These are phyloP conservation scores for Sesamia inferens DNA, from an alignment of 2,888 invertebrate genomes.

Conservation along the genomic window DNA sequence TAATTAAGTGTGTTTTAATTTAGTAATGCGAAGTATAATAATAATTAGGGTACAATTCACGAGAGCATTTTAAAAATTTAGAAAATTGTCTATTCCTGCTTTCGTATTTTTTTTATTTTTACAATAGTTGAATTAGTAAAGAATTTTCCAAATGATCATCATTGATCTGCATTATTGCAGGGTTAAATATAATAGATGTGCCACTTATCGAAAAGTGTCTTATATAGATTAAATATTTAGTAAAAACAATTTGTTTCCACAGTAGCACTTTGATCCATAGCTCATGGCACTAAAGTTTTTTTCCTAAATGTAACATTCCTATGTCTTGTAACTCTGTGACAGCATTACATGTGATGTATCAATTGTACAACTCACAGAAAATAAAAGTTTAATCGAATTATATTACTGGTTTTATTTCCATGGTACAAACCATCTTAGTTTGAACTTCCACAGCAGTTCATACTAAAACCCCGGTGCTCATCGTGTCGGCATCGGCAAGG, in stretches of 20 bases:
- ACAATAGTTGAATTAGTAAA: slow-evolving; percentile 33
- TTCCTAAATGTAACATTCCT: slow-evolving; percentile 60
- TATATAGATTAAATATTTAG: slow-evolving; percentile 44
- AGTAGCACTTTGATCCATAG: slow-evolving; percentile 36
- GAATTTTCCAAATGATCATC: slow-evolving; percentile 4
- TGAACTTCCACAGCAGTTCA: neutral
- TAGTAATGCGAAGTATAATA: slow-evolving; percentile 28
- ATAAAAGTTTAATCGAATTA: slow-evolving; percentile 62
- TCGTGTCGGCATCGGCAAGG: no score
- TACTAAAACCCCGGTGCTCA: neutral
- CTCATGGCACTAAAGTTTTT: slow-evolving; percentile 42
- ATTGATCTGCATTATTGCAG: slow-evolving; percentile 20
- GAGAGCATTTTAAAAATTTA: slow-evolving; percentile 18
- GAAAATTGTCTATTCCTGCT: slow-evolving; percentile 22
- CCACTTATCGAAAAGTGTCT: slow-evolving; percentile 47
- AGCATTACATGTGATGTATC: slow-evolving; percentile 42
- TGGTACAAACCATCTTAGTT: neutral
- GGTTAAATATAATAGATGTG: slow-evolving; percentile 23
- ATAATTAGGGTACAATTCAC: slow-evolving; percentile 45
- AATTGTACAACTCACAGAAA: slow-evolving; percentile 54
- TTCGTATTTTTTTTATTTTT: slow-evolving; percentile 21
- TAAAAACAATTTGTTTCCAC: slow-evolving; percentile 20
- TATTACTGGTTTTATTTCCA: slow-evolving; percentile 24
- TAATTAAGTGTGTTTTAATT: slow-evolving; percentile 39
- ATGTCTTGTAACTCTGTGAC: slow-evolving; percentile 54